Percentiles rank a stretch among this genome's conserved stretches.
Evolutionary conservation across 2,888 invertebrate species (phyloP).

Genomic region (Aromia moschata): DNA sequence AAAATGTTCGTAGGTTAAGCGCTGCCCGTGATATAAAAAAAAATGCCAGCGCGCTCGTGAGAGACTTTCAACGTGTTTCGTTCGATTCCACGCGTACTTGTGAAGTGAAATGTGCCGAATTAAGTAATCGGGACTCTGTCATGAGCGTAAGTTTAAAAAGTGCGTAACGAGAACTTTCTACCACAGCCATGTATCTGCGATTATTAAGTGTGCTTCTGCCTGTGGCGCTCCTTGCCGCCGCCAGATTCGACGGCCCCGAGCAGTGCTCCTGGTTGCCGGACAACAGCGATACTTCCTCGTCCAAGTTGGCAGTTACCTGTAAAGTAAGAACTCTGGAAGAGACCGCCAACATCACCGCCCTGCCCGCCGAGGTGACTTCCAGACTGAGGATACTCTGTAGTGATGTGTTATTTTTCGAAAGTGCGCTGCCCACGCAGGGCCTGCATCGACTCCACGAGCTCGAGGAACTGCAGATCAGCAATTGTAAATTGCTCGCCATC

Average conservation of each 20-base stretch:
- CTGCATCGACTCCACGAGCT: constrained; percentile 74
- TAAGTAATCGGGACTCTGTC: constrained; percentile 21
- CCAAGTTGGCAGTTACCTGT: constrained; percentile 69
- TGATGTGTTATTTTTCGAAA: constrained; percentile 80
- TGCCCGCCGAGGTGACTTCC: constrained; percentile 76
- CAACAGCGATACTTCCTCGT: constrained; percentile 64
- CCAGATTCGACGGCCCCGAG: constrained; percentile 61
- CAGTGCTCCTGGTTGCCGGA: constrained; percentile 64
- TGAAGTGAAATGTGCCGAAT: constrained; percentile 20
- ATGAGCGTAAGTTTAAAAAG: constrained; percentile 26
- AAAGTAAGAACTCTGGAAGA: constrained; percentile 76
- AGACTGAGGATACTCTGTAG: constrained; percentile 80
- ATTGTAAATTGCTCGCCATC: constrained; percentile 82
- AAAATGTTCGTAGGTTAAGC: constrained; percentile 17
- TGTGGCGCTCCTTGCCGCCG: constrained; percentile 45
- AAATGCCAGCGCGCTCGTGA: constrained; percentile 13
- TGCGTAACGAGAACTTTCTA: constrained; percentile 60
- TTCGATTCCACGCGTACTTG: constrained; percentile 4
- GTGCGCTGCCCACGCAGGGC: constrained; percentile 75
- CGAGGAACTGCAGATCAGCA: constrained; percentile 77
- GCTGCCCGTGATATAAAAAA: constrained; percentile 35
- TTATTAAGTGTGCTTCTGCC: constrained; percentile 60
- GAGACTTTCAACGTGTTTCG: constrained; percentile 2
- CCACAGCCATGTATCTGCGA: constrained; percentile 65
- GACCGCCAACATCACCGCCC: constrained; percentile 72